Evolutionary conservation across 1,140 invertebrate genomes (phyloP).

Genomic region (Steinernema feltiae): DNA sequence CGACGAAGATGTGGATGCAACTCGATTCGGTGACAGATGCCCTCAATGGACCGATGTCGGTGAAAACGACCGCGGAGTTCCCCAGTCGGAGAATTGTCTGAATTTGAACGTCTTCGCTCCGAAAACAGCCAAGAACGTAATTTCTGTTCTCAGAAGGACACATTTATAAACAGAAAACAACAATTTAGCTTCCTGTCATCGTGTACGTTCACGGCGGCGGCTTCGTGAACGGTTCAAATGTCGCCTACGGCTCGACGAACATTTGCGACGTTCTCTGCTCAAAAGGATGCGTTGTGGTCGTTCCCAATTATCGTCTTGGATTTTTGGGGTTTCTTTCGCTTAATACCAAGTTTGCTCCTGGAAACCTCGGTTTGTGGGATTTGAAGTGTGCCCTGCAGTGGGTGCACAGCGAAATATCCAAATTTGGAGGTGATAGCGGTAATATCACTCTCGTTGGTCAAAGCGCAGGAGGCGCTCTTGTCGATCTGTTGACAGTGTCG

Average conservation of each 20-base stretch:
- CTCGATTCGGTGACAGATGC: not conserved
- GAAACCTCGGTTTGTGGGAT: constrained; percentile 68
- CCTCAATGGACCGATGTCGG: not conserved
- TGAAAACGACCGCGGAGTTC: not conserved
- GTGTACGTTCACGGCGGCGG: constrained; percentile 16
- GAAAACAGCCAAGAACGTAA: not conserved
- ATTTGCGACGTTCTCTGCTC: too few relatives aligned
- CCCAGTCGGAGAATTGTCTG: not conserved
- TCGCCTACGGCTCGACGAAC: constrained; percentile 15
- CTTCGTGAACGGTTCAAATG: not conserved
- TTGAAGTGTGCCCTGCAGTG: constrained; percentile 65
- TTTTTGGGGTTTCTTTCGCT: constrained; percentile 20
- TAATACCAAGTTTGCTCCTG: constrained; percentile 53
- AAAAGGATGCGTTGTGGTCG: constrained; percentile 30
- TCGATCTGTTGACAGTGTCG: constrained; percentile 30
- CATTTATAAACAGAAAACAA: too few relatives aligned
- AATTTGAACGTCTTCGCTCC: not conserved
- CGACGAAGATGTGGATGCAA: not conserved
- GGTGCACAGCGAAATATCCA: constrained; percentile 60
- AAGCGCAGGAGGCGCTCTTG: constrained; percentile 35
- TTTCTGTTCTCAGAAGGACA: constrained; percentile 16
- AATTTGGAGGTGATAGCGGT: constrained; percentile 52
- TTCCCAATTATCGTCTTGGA: constrained; percentile 27
- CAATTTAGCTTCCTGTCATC: not conserved
- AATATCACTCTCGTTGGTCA: constrained; percentile 50